Percentiles rank a stretch among this genome's conserved stretches.
phyloP scores from a whole-genome alignment of 1,140 invertebrate genomes.

The Tetramorium parvispinum region DNA sequence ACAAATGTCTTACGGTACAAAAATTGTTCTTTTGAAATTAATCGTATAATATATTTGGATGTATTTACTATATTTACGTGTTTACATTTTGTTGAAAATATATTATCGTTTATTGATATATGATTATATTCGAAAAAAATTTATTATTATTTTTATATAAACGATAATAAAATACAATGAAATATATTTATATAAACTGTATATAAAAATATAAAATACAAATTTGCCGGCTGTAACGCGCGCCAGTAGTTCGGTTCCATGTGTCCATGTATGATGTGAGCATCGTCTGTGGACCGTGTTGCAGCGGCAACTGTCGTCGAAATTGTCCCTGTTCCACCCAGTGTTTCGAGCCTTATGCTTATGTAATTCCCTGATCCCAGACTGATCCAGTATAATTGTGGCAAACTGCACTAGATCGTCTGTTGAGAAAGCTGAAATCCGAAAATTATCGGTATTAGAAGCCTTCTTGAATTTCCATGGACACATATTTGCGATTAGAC shows the following conservation, averaged over 20 bases:
- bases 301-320: conserved; percentile 86
- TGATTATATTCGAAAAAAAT: neutral
- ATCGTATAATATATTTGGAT: neutral
- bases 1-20: too few relatives aligned
- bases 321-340: conserved; percentile 89
- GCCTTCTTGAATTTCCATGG: conserved; percentile 99
- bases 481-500: conserved; percentile 98
- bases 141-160: neutral
- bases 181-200: neutral
- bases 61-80: neutral
- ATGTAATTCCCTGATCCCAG: conserved; percentile 99
- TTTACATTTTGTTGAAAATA: conserved; percentile 9
- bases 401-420: conserved; percentile 92
- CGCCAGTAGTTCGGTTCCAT: conserved; percentile 88
- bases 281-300: conserved; percentile 86
- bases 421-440: conserved; percentile 94
- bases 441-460: conserved; percentile 98
- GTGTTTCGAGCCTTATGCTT: conserved; percentile 90
- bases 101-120: too few relatives aligned
- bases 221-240: conserved; percentile 88
- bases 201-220: neutral
- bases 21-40: conserved; percentile 32
- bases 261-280: conserved; percentile 87
- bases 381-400: conserved; percentile 99
- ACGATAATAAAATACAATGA: neutral